These are phyloP conservation scores for Labroides dimidiatus DNA, from an alignment of 2,797 vertebrate genomes.

Conservation along the genomic window DNA sequence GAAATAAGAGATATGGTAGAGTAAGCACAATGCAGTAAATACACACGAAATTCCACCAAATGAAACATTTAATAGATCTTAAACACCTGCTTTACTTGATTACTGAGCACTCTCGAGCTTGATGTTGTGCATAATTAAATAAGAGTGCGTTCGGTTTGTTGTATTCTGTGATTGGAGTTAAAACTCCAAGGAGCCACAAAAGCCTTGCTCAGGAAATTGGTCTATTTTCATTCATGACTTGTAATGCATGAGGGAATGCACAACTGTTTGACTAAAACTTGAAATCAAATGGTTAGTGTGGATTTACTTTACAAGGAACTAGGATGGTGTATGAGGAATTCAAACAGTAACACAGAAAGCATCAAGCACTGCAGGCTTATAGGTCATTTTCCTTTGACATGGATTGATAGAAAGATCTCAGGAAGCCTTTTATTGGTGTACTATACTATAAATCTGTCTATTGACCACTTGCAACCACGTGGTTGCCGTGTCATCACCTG, in stretches of 20 bases:
- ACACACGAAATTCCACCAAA: slow-evolving; percentile 28
- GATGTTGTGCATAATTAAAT: slow-evolving; percentile 27
- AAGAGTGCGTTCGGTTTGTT: background rate
- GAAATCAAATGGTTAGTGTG: background rate
- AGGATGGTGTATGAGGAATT: too few species aligned
- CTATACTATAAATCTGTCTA: too few species aligned
- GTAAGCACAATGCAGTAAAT: slow-evolving; percentile 23
- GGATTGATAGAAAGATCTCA: too few species aligned
- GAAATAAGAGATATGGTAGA: slow-evolving; percentile 37
- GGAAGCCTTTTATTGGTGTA: too few species aligned
- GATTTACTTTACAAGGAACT: too few species aligned
- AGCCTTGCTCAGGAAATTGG: background rate
- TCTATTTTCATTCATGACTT: background rate
- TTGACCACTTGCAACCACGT: too few species aligned
- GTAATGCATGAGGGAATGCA: too few species aligned
- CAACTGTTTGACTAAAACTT: background rate
- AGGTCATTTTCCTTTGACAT: too few species aligned
- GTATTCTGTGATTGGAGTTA: background rate
- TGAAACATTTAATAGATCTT: slow-evolving; percentile 32
- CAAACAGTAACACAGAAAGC: too few species aligned
- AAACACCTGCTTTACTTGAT: slow-evolving; percentile 35
- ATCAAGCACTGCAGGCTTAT: too few species aligned
- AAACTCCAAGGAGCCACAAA: background rate
- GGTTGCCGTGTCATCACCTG: too few species aligned
- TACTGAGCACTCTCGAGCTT: background rate